Conservation (phyloP, 2,797 vertebrate genomes). For the Anableps anableps region DNA sequence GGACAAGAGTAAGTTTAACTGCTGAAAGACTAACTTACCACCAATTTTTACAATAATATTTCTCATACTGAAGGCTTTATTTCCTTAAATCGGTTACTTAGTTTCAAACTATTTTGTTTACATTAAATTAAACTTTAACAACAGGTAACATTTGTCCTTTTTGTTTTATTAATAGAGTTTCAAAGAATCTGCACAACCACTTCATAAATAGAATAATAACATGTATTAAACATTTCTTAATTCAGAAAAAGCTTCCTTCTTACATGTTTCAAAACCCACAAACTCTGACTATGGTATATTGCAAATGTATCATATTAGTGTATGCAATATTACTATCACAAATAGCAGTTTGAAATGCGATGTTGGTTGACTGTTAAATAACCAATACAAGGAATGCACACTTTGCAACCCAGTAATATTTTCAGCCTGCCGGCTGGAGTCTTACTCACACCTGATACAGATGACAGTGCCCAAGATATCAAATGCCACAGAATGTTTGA, state of each 20-base stretch:
- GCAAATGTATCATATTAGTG: background rate
- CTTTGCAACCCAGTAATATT: background rate
- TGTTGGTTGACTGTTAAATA: background rate
- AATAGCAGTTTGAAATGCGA: background rate
- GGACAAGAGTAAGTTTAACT: background rate
- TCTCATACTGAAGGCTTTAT: no score
- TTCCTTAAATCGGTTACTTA: background rate
- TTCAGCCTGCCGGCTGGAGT: background rate
- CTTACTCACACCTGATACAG: background rate
- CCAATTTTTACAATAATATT: no score
- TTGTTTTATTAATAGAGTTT: background rate
- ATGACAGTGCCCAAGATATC: background rate
- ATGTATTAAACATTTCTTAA: background rate
- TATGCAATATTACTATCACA: background rate
- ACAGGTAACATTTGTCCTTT: background rate
- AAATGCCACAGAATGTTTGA: background rate
- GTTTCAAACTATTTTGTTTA: background rate
- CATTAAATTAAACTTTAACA: background rate
- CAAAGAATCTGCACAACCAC: background rate
- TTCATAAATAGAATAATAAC: background rate
- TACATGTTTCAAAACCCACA: background rate
- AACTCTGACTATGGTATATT: no score
- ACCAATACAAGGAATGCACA: background rate
- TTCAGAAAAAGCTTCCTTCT: background rate
- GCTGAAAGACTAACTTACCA: background rate